A percentile compares a stretch with the other conserved stretches of the same genome.
Conservation (phyloP, 2,113 vertebrate genomes). For the Entosphenus tridentatus region DNA sequence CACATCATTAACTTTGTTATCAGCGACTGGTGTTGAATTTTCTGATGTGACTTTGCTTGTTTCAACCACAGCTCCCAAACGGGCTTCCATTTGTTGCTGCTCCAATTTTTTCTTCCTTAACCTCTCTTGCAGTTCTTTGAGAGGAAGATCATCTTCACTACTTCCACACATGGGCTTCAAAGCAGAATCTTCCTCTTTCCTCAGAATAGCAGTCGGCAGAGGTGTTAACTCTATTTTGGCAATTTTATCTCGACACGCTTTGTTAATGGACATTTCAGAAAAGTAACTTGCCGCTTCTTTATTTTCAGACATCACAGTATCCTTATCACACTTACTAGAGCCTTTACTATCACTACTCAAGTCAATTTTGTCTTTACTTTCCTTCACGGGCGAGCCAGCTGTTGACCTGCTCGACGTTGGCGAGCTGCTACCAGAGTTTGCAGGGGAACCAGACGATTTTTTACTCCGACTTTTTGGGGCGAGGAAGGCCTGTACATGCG, state of each 20-base stretch:
- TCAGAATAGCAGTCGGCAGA: neutral
- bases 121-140: neutral
- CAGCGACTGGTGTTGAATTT: no score
- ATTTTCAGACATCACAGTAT: neutral
- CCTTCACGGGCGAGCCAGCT: neutral
- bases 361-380: neutral
- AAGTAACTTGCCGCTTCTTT: neutral
- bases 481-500: constrained; percentile 1
- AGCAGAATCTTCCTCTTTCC: neutral
- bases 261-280: neutral
- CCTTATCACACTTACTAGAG: neutral
- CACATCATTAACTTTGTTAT: no score
- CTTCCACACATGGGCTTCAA: neutral
- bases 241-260: neutral
- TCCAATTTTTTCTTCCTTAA: constrained; percentile 2
- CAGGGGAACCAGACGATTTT: neutral
- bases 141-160: constrained; percentile 1
- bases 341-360: neutral
- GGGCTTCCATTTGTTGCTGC: neutral
- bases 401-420: neutral
- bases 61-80: no score
- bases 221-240: neutral
- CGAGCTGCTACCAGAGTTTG: neutral
- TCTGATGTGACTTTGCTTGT: no score
- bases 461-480: neutral